These are phyloP conservation scores for Cranoglanis bouderius DNA, from an alignment of 2,113 vertebrate species.

Conservation along the genomic window DNA sequence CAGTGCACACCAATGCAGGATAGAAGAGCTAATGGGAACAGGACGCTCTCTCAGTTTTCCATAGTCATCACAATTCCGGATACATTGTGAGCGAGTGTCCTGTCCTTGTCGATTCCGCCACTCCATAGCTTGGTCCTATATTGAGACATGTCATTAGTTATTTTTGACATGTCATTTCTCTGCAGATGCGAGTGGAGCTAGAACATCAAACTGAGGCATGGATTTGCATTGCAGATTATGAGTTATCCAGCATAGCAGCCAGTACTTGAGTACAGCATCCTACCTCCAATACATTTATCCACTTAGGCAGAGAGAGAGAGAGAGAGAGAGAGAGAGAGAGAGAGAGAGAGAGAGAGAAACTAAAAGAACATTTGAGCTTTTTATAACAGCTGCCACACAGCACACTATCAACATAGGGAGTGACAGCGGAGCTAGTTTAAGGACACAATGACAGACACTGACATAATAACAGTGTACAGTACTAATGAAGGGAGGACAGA, in stretches of 20 bases:
- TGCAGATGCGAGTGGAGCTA: constrained; percentile 2
- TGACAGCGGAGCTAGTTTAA: constrained; percentile 8
- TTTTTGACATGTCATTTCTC: constrained; percentile 50
- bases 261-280: not conserved
- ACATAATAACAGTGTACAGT: constrained; percentile 25
- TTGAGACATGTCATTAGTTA: constrained; percentile 45
- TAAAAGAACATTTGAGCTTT: constrained; percentile 2
- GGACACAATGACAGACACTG: constrained; percentile 24
- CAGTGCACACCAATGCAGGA: not conserved
- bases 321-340: not conserved
- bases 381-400: constrained; percentile 17
- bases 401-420: constrained; percentile 1
- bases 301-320: not conserved
- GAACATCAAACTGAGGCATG: constrained; percentile 15
- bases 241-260: constrained; percentile 1
- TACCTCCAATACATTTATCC: not conserved
- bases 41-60: not conserved
- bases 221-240: constrained; percentile 36
- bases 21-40: not conserved
- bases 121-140: constrained; percentile 35
- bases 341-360: not conserved
- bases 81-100: not conserved
- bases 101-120: constrained; percentile 29
- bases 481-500: constrained; percentile 12
- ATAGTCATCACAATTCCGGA: constrained; percentile 33